These are phyloP conservation scores for Lagorchestes hirsutus DNA, from an alignment of 2,797 vertebrate genomes.

Conservation along the genomic window DNA sequence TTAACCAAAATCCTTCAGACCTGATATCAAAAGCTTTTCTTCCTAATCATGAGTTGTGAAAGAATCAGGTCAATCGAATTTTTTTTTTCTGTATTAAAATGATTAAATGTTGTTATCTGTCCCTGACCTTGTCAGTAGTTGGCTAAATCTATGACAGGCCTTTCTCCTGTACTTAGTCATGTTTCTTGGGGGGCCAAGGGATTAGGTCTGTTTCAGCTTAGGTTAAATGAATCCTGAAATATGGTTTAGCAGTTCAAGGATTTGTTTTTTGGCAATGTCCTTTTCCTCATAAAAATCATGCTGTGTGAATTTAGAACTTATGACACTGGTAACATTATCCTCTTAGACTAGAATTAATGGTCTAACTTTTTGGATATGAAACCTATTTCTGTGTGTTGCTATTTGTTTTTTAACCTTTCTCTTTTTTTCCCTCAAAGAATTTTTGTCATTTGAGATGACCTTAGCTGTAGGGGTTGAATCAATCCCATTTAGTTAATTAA, in stretches of 20 bases:
- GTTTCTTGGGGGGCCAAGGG: background rate
- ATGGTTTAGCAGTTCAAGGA: background rate
- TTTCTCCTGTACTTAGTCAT: background rate
- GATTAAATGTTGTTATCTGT: background rate
- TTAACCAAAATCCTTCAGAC: background rate
- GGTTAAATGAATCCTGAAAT: conserved; percentile 17
- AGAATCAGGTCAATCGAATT: background rate
- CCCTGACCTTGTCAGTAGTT: background rate
- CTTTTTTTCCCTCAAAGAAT: background rate
- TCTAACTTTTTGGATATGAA: background rate
- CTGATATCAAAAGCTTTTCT: no score
- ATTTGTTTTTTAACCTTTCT: conserved; percentile 1
- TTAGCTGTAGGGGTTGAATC: background rate
- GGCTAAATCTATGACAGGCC: background rate
- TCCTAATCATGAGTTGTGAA: background rate
- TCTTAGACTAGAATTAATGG: background rate
- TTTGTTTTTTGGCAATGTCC: background rate
- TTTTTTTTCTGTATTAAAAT: background rate
- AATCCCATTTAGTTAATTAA: conserved; percentile 84
- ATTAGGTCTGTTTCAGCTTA: background rate
- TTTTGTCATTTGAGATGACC: conserved; percentile 2
- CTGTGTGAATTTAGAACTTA: background rate
- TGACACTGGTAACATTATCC: background rate
- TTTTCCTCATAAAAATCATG: conserved; percentile 42
- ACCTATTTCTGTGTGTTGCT: background rate